A percentile compares a stretch with the other conserved stretches of the same genome.
These are phyloP conservation scores for Cheirogaleus medius DNA, from an alignment of 2,113 vertebrate genomes.

Conservation along the genomic window DNA sequence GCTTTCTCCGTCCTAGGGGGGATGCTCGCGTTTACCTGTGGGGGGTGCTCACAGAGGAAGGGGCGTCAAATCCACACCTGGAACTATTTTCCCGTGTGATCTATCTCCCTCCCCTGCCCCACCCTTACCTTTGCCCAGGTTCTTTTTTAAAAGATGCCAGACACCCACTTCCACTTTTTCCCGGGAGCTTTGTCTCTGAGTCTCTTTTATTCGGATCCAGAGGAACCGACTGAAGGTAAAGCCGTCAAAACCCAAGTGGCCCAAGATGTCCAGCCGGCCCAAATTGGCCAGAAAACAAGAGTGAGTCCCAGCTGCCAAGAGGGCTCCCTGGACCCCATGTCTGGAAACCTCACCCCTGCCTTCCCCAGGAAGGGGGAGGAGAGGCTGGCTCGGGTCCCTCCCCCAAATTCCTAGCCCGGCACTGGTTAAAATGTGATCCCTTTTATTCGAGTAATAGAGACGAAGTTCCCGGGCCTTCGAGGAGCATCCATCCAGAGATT, in stretches of 20 bases:
- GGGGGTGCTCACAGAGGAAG: neutral
- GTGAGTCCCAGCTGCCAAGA: accelerated
- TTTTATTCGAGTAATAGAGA: conserved; percentile 91
- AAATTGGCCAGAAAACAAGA: neutral
- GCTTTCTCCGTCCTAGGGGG: neutral
- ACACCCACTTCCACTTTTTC: accelerated
- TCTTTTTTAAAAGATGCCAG: neutral
- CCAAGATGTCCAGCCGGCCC: neutral
- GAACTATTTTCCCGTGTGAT: neutral
- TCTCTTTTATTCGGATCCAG: neutral
- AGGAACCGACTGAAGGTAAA: neutral
- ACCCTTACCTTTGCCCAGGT: neutral
- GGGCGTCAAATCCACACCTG: neutral
- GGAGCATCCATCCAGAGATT: conserved; percentile 95
- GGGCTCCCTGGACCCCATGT: accelerated
- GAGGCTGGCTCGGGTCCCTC: neutral
- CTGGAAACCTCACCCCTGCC: accelerated
- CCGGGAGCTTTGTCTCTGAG: neutral
- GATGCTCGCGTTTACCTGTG: neutral
- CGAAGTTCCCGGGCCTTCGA: conserved; percentile 90
- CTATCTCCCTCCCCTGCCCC: accelerated
- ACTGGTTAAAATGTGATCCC: conserved; percentile 86
- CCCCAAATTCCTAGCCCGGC: conserved; percentile 78
- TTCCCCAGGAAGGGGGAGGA: accelerated
- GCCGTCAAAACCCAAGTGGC: neutral